These are phyloP conservation scores for Fistularia commersonii DNA, from an alignment of 2,797 vertebrate species.

Conservation along the genomic window DNA sequence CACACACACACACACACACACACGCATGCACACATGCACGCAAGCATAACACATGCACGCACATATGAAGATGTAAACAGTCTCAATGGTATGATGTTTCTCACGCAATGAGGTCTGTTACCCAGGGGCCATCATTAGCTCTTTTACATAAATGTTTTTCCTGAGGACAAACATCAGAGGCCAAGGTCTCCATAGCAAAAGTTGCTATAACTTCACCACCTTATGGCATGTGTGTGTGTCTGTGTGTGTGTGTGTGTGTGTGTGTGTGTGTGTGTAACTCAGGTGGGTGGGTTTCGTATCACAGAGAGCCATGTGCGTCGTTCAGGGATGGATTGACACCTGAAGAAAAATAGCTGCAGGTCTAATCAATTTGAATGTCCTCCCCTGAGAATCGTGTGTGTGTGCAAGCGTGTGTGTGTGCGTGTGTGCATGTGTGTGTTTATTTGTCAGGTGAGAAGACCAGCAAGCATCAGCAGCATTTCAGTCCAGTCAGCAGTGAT, in stretches of 20 bases:
- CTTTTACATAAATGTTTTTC: constrained; percentile 23
- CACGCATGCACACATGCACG: neutral
- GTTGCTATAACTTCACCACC: constrained; percentile 53
- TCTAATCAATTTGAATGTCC: constrained; percentile 65
- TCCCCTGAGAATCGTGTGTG: constrained; percentile 37
- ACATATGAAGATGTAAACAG: constrained; percentile 21
- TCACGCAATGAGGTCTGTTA: constrained; percentile 34
- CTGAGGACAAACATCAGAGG: constrained; percentile 31
- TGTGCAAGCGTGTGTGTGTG: constrained; percentile 7
- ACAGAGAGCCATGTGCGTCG: constrained; percentile 34
- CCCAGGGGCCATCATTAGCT: constrained; percentile 42
- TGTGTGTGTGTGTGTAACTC: constrained; percentile 9
- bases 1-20: neutral
- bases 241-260: constrained; percentile 13
- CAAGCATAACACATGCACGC: constrained; percentile 5
- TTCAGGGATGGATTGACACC: constrained; percentile 60
- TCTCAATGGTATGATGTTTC: constrained; percentile 37
- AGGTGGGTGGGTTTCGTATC: neutral
- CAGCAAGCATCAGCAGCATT: constrained; percentile 73
- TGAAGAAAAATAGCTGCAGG: constrained; percentile 68
- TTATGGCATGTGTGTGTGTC: constrained; percentile 4
- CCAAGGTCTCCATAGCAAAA: constrained; percentile 58
- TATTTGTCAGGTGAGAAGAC: constrained; percentile 52
- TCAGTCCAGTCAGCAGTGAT: constrained; percentile 68
- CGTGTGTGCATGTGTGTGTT: constrained; percentile 28